Base-by-base conservation (phyloP, 2,888 invertebrate genomes). In the Dexiosoma caninum region DNA sequence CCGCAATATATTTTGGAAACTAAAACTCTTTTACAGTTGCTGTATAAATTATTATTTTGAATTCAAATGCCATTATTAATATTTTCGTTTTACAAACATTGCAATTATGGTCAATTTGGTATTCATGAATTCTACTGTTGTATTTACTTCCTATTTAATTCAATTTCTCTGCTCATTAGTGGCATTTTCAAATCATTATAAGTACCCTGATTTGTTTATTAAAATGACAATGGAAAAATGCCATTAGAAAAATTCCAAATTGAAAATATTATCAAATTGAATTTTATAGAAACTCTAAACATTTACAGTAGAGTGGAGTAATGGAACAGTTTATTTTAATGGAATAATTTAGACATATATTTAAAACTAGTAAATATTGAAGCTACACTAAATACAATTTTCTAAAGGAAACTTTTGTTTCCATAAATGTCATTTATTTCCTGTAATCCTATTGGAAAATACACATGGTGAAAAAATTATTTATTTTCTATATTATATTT, bases 121-220 rank as follows among this genome's bases (percentile, higher is more conserved):
- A 75, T 51, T 57, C 16, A 32, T 40, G n/a, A 16, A 16, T 49
- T 40, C 27, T 49, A 1, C 23, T 74, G 44, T 44, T 27, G 23
- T 19, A n/a, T 55, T 46, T 55, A 64, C 35, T 64, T 64, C 27
- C 55, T 5, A 67, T 75, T 59, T 51, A 59, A 75, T 67, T 67
- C 12, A 51, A 67, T 51, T 23, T 69, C 62, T 53, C 21, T 27
- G 10, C 19, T 23, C 32, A 53, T 53, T 53, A 44, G 60, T 69
- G 23, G 42, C 14, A 51, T 51, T 76, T 37, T 10, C 8, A 51
- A 75, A 42, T 40, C 14, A 59, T 66, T 46, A 60, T 67, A 60
- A 67, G 12, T 16, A n/a, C 2, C 3, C 10, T 46, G 19, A 69
- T 60, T 76, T 69, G 67, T 35, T 69, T 69, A 60, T 44, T 62